Conservation (phyloP, 2,888 invertebrate species). For the Diarsia rubi region DNA sequence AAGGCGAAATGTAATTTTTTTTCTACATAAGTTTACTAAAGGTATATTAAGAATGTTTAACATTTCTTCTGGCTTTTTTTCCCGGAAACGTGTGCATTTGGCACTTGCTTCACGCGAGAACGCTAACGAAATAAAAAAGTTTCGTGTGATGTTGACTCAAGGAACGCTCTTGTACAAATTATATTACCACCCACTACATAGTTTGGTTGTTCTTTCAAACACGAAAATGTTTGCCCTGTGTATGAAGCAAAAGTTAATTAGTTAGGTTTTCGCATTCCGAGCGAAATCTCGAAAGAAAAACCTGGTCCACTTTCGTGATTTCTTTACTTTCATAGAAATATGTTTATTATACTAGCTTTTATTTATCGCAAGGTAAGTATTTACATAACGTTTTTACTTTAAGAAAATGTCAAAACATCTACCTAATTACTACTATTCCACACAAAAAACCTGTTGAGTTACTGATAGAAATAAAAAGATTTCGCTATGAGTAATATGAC, state of each 20-base stretch:
- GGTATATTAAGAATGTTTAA: slow-evolving; percentile 8
- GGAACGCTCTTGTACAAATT: slow-evolving; percentile 13
- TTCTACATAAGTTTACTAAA: neutral
- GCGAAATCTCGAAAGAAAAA: neutral
- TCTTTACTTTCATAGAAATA: neutral
- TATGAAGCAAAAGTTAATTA: neutral
- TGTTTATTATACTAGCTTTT: neutral
- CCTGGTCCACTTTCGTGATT: neutral
- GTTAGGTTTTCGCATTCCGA: neutral
- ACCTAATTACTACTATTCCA: neutral
- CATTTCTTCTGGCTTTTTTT: slow-evolving; percentile 27
- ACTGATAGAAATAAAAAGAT: neutral
- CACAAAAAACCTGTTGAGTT: neutral
- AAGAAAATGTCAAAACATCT: neutral
- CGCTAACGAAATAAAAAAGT: slow-evolving; percentile 35
- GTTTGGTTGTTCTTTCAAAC: slow-evolving; percentile 22
- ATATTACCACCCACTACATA: slow-evolving; percentile 14
- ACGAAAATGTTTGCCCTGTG: neutral
- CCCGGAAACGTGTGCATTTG: slow-evolving; percentile 22
- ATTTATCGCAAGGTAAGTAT: neutral
- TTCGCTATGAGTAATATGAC: neutral
- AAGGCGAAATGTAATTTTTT: neutral
- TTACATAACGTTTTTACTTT: neutral
- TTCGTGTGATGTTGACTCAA: slow-evolving; percentile 14
- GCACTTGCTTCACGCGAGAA: neutral